Evolutionary conservation across 2,797 vertebrate species (phyloP).

Genomic region (Triplophysa yarkandensis): DNA sequence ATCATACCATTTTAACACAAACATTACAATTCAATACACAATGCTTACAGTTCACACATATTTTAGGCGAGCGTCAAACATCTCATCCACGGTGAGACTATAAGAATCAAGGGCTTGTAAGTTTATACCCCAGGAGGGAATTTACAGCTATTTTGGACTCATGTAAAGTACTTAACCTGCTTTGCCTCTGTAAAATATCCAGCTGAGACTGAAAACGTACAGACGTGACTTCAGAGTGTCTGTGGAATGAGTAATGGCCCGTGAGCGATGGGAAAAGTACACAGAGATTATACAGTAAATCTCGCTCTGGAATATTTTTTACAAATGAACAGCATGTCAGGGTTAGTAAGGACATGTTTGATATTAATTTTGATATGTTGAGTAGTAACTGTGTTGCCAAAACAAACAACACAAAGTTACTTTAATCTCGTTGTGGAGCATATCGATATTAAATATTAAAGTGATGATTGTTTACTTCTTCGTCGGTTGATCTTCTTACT

Average conservation of each 20-base stretch:
- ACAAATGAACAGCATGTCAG: too few species aligned
- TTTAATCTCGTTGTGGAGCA: too few species aligned
- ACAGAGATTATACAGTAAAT: not conserved
- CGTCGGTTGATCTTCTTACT: too few species aligned
- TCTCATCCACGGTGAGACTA: not conserved
- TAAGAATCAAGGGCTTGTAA: not conserved
- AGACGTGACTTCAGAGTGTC: conserved; percentile 6
- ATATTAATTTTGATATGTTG: too few species aligned
- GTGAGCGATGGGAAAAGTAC: not conserved
- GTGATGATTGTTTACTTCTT: not conserved
- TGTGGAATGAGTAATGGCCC: not conserved
- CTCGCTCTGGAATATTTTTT: not conserved
- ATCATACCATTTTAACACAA: not conserved
- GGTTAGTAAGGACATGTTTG: too few species aligned
- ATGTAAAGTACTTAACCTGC: conserved; percentile 11
- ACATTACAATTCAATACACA: not conserved
- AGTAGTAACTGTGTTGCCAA: too few species aligned
- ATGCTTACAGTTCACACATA: not conserved
- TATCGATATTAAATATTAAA: too few species aligned
- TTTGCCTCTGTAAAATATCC: conserved; percentile 12
- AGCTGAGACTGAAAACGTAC: conserved; percentile 9
- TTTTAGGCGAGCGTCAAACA: not conserved
- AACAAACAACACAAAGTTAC: too few species aligned
- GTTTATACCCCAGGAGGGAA: conserved; percentile 9
- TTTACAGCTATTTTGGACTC: conserved; percentile 7